These are phyloP conservation scores for Acrossocheilus wenchowensis DNA, from an alignment of 2,797 vertebrate species.

Conservation along the genomic window DNA sequence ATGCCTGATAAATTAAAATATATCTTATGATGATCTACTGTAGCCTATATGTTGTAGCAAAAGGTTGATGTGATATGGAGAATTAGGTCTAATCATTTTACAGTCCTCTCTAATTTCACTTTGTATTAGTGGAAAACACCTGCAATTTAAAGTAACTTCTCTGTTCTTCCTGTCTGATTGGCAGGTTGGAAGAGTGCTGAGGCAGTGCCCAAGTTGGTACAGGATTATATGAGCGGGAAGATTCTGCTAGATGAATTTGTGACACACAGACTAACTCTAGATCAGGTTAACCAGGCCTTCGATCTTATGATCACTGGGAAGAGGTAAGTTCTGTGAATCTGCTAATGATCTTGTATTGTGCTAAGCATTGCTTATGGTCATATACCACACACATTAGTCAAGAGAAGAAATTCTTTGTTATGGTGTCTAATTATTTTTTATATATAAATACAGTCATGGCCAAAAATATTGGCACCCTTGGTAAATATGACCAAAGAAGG, in stretches of 20 bases:
- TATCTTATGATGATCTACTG: neutral
- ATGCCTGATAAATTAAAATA: neutral
- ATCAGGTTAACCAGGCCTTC: slow-evolving; percentile 83
- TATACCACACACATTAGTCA: neutral
- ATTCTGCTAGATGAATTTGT: slow-evolving; percentile 87
- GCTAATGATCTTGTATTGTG: neutral
- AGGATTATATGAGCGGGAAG: slow-evolving; percentile 84
- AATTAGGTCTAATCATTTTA: slow-evolving; percentile 1
- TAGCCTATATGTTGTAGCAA: neutral
- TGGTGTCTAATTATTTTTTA: neutral
- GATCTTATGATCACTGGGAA: slow-evolving; percentile 81
- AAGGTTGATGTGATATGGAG: neutral
- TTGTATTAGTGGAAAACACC: neutral
- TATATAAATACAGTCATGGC: too few relatives aligned
- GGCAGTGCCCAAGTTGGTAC: slow-evolving; percentile 80
- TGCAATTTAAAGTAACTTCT: too few relatives aligned
- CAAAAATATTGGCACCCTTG: too few relatives aligned
- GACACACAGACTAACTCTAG: slow-evolving; percentile 78
- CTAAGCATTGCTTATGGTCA: neutral
- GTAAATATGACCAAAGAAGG: too few relatives aligned
- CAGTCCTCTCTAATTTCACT: neutral
- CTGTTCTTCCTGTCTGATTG: neutral
- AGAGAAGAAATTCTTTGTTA: neutral
- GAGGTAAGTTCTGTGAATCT: slow-evolving; percentile 68
- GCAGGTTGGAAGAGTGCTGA: slow-evolving; percentile 86